Base-by-base conservation (phyloP, 2,888 invertebrate genomes). In the Aelia acuminata region DNA sequence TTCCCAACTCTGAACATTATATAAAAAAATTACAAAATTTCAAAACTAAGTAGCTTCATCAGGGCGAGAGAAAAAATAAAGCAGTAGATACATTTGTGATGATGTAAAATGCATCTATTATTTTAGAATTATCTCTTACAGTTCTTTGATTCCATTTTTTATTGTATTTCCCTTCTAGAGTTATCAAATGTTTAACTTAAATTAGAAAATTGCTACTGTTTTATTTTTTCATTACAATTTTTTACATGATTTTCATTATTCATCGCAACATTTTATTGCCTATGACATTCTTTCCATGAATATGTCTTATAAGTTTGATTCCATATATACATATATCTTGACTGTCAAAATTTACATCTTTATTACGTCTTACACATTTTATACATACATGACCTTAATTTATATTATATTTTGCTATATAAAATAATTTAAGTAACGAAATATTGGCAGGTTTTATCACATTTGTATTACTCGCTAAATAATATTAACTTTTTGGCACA, bases 271-370 rank as follows among this genome's bases (percentile, higher is more conserved):
- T 70, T 70, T 70, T 35, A 70, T 35, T 70, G 35, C 35, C 7
- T 35, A 70, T 70, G 63, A 15, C 18, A n/a, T 43, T 80, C 80
- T 80, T 80, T 80, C 80, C 43, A 80, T 80, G 80, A n/a, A 47
- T 4, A 80, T 80, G 80, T 80, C 80, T 80, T 80, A 63, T 70
- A 63, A 26, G 18, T 53, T 63, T 87, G 63, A 47, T 87, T 48
- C 87, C 35, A 87, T 87, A 87, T 87, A 87, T 87, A 87, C 87
- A 87, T 47, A 87, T 87, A 87, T 26, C 20, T n/a, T 20, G n/a
- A 87, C 48, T 63, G 87, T 47, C 57, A 87, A 87, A 87, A 87
- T 87, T 70, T 87, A 87, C 87, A 87, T 48, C 87, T 87, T 87
- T 39, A 47, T 57, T 53, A 53, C 49, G 50, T 43, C 63, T 39